Conservation (phyloP, 2,888 invertebrate genomes). For the Oasisia sp. region DNA sequence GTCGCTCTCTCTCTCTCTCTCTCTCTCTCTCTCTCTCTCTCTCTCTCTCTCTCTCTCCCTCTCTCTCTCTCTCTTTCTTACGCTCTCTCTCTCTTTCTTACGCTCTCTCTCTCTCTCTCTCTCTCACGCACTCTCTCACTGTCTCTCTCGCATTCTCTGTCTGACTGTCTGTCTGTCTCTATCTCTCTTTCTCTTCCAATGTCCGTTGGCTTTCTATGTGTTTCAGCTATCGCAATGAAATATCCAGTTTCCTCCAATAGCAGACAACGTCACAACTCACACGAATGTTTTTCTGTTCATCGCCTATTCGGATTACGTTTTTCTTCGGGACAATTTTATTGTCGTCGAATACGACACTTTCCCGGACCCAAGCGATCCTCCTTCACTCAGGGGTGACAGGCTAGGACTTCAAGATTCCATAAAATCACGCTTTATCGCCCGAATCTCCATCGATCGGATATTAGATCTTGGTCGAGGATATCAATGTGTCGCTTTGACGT, state of each 20-base stretch:
- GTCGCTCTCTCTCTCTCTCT: too few species aligned
- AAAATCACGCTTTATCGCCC: not conserved
- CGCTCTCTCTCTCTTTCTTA: too few species aligned
- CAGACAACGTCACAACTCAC: not conserved
- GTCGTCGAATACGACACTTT: not conserved
- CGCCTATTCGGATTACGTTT: not conserved
- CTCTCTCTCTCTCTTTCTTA: too few species aligned
- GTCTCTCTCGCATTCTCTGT: too few species aligned
- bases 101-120: too few species aligned
- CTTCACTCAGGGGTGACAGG: not conserved
- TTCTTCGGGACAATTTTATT: not conserved
- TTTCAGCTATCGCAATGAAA: not conserved
- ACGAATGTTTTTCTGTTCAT: not conserved
- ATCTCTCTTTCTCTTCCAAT: too few species aligned
- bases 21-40: too few species aligned
- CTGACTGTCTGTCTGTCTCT: too few species aligned
- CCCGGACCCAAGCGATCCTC: not conserved
- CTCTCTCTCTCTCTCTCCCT: too few species aligned
- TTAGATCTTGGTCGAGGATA: not conserved
- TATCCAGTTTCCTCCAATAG: not conserved
- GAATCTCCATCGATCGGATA: not conserved
- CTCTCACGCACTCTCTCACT: too few species aligned
- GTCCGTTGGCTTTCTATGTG: too few species aligned
- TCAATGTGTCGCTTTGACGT: not conserved
- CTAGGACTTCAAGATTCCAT: not conserved